These are phyloP conservation scores for Lichenostomus cassidix DNA, from an alignment of 2,113 vertebrate genomes.

Conservation along the genomic window DNA sequence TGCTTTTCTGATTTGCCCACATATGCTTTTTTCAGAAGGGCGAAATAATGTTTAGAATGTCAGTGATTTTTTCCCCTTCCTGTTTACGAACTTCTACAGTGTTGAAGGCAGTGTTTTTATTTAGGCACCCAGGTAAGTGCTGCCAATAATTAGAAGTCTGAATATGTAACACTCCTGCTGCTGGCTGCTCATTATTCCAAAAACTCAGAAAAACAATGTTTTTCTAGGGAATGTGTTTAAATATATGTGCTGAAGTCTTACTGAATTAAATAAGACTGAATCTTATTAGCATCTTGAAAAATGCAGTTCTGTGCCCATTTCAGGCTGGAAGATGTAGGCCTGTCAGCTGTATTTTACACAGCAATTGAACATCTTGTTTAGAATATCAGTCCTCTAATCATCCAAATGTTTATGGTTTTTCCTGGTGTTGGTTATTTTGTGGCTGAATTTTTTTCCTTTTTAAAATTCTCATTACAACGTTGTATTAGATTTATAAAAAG, in stretches of 20 bases:
- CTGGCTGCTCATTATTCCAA: not conserved
- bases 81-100: not conserved
- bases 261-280: not conserved
- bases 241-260: not conserved
- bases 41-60: not conserved
- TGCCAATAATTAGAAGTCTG: not conserved
- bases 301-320: not conserved
- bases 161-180: not conserved
- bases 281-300: not conserved
- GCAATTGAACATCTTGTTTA: not conserved
- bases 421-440: not conserved
- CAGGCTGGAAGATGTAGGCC: not conserved
- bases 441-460: not conserved
- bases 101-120: not conserved
- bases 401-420: not conserved
- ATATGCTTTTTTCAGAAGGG: not conserved
- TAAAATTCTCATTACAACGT: not conserved
- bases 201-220: not conserved
- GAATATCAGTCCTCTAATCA: not conserved
- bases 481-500: not conserved
- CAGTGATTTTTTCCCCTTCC: not conserved
- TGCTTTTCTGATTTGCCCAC: not conserved
- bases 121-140: not conserved
- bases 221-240: not conserved
- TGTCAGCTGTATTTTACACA: not conserved